Evolutionary conservation across 2,888 invertebrate genomes (phyloP), one percentile per base, ranked within the genome.

Genomic region (Synanthedon formicaeformis): DNA sequence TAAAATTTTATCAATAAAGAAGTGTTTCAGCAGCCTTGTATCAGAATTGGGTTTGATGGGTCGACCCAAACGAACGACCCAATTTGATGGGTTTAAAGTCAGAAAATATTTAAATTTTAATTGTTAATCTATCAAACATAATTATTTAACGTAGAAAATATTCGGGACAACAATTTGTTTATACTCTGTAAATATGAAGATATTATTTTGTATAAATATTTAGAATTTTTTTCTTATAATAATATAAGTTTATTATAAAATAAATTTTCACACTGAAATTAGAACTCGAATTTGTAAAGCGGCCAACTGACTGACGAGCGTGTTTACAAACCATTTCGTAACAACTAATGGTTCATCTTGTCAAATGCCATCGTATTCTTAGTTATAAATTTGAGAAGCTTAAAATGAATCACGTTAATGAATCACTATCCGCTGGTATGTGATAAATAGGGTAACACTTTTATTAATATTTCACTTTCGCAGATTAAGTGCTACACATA

Each of bases 271-370:
- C n/a, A 45, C 13, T 45, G 12, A 14, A 45, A 45, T 45, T 45
- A 45, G 45, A 45, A 45, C 45, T n/a, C 45, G 14, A 13, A 45
- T 62, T 65, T 63, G 65, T 64, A 56, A 64, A 59, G 59, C 53
- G 53, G 65, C 65, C 67, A 63, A 63, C 69, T 73, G 70, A 75
- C 64, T 60, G 66, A 75, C 66, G 66, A 60, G 56, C 62, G 56
- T 79, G 78, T 78, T 79, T 78, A 77, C 71, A 73, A 64, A 68
- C 63, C 56, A 65, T 81, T 78, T 75, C 66, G 71, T 69, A 73
- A 75, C 69, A 74, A 66, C 68, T 71, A 76, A 79, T 79, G 73
- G 71, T 64, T 75, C 75, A 75, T 78, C 75, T 81, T 78, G 76
- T 77, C 77, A 75, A 80, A 79, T 73, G 69, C 61, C 57, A 65